These are phyloP conservation scores for Oreochromis mossambicus DNA, from an alignment of 2,797 vertebrate species.

Conservation along the genomic window DNA sequence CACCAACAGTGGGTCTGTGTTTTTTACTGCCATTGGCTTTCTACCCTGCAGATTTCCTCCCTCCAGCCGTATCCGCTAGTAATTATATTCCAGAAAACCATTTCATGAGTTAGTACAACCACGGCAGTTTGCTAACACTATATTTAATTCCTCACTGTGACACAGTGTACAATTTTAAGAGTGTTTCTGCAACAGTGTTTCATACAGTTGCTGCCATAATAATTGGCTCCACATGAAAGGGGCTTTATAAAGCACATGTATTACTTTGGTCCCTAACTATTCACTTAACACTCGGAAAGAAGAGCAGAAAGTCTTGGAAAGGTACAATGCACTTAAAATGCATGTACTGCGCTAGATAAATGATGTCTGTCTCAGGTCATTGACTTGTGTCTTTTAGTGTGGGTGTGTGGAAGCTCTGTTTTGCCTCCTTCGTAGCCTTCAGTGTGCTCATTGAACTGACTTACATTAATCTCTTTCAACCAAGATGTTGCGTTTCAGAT, in stretches of 20 bases:
- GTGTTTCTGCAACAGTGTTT: conserved; percentile 8
- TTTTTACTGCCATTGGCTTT: conserved; percentile 13
- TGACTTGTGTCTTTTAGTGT: neutral
- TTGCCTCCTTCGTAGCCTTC: neutral
- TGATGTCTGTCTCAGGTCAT: conserved; percentile 2
- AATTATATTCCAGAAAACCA: conserved; percentile 38
- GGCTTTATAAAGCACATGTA: conserved; percentile 1
- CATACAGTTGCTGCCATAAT: conserved; percentile 15
- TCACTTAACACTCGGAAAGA: neutral
- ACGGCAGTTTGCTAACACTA: conserved; percentile 6
- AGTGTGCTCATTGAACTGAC: neutral
- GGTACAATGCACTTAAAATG: neutral
- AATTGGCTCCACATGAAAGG: conserved; percentile 17
- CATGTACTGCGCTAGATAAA: neutral
- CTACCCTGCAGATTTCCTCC: conserved; percentile 13
- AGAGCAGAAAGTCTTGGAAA: neutral
- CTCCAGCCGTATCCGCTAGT: conserved; percentile 13
- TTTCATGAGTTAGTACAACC: conserved; percentile 24
- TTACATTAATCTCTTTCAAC: neutral
- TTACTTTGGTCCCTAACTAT: neutral
- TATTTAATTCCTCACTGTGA: conserved; percentile 28
- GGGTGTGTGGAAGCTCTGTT: neutral
- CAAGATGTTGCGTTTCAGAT: neutral
- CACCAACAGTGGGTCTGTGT: conserved; percentile 16
- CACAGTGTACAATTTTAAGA: conserved; percentile 9